These are phyloP conservation scores for Gadus chalcogrammus DNA, from an alignment of 2,113 vertebrate species.

Conservation along the genomic window DNA sequence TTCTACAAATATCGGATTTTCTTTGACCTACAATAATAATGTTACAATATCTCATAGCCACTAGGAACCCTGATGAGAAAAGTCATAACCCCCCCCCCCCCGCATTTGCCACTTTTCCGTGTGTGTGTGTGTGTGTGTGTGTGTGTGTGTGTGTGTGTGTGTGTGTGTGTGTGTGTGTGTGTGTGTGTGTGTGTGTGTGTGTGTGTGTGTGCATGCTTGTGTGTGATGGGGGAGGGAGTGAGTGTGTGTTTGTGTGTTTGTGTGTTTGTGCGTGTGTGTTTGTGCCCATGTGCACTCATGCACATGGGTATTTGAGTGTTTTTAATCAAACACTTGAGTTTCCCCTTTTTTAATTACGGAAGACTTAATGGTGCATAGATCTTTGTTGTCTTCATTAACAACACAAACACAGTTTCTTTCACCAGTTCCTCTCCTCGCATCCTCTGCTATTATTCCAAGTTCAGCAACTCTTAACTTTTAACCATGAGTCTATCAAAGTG, in stretches of 20 bases:
- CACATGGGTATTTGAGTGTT: slow-evolving; percentile 39
- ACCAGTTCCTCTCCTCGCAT: neutral
- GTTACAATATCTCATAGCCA: too few species aligned
- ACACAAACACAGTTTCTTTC: slow-evolving; percentile 7
- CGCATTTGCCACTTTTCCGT: neutral
- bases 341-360: slow-evolving; percentile 64
- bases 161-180: neutral
- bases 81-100: slow-evolving; percentile 65
- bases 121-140: neutral
- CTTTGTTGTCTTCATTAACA: slow-evolving; percentile 57
- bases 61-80: slow-evolving; percentile 31
- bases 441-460: neutral
- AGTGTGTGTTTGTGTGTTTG: slow-evolving; percentile 14
- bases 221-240: neutral
- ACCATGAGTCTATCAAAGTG: neutral
- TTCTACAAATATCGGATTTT: too few species aligned
- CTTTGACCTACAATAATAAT: too few species aligned
- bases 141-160: neutral
- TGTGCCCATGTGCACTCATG: neutral
- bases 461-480: too few species aligned
- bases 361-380: slow-evolving; percentile 54
- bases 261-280: slow-evolving; percentile 22
- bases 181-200: neutral
- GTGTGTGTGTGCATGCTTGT: neutral
- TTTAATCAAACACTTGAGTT: slow-evolving; percentile 63